Evolutionary conservation across 2,888 invertebrate genomes (phyloP), one percentile per base, ranked within the genome.

Genomic region (Dorcus parallelipipedus): DNA sequence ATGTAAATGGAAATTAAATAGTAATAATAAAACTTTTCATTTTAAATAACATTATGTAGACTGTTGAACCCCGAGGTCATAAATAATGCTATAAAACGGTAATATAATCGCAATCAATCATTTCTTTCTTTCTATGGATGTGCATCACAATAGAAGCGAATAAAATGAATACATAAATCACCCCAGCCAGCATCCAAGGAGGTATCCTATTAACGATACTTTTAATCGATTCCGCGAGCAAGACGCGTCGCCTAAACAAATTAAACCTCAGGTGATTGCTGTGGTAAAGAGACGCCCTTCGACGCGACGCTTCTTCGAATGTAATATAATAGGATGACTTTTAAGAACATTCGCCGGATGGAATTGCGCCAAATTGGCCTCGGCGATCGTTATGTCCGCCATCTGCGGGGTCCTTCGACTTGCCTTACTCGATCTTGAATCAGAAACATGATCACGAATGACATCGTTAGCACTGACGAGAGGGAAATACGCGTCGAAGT

Each of bases 281-380:
- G 62, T 14, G 14, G 14, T 51, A 59, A 64, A 59, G 56, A 57
- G 51, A 47, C 63, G 23, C 45, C 56, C 59, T 65, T 59, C 58
- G 52, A 61, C 58, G 52, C 51, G 33, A 45, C 26, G 26, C 26
- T 5, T 33, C 26, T 33, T 33, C 26, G 7, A 33, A 33, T 26
- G 5, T 26, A 26, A 61, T 42, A 59, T 65, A 65, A 65, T 63
- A 55, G 64, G 64, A 62, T 58, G 65, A 62, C 62, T 64, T 64
- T 64, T 64, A 61, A 62, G 61, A 56, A 53, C 45, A 23, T 45
- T 45, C 20, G 45, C 23, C 9, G 48, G 54, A 59, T 64, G 65
- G 65, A 60, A 61, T 54, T 42, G 41, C 42, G 61, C 65, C 65
- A 65, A 65, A 64, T 65, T 65, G 64, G 64, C 58, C 56, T 57